phyloP scores from a whole-genome alignment of 2,888 invertebrate species.

The Xanthia togata region DNA sequence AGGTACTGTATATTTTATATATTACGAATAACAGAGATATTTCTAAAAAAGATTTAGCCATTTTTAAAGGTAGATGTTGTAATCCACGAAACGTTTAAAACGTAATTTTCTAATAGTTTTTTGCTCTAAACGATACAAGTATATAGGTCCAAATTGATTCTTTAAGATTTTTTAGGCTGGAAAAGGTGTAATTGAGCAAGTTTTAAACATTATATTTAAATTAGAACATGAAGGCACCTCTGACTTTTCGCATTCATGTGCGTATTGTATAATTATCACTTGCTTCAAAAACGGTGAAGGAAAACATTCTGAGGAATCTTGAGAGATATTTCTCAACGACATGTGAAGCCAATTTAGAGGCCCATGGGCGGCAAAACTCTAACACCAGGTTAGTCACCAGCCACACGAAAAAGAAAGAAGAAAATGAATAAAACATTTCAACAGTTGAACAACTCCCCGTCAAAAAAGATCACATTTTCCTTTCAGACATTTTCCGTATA shows the following conservation, averaged over 20 bases:
- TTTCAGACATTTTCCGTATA: slow-evolving; percentile 2
- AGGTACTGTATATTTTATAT: slow-evolving; percentile 17
- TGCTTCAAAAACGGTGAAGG: no score
- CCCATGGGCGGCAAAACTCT: no score
- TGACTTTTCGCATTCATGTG: no score
- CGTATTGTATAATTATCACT: no score
- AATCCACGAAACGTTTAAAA: neutral
- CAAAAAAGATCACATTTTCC: slow-evolving; percentile 1
- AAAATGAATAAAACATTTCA: neutral
- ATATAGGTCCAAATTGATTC: neutral
- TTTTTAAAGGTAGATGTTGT: neutral
- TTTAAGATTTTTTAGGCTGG: neutral
- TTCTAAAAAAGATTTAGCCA: neutral
- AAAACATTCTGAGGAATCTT: no score
- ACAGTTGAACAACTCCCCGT: neutral
- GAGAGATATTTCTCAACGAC: no score
- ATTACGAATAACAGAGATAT: neutral
- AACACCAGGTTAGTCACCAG: no score
- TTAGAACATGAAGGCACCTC: neutral
- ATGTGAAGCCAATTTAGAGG: no score
- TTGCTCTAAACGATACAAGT: neutral
- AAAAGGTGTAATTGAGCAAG: no score
- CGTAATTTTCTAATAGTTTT: neutral
- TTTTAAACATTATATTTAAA: neutral
- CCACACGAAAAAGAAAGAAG: no score